Conservation (phyloP, 2,797 vertebrate genomes). For the Characodon lateralis region DNA sequence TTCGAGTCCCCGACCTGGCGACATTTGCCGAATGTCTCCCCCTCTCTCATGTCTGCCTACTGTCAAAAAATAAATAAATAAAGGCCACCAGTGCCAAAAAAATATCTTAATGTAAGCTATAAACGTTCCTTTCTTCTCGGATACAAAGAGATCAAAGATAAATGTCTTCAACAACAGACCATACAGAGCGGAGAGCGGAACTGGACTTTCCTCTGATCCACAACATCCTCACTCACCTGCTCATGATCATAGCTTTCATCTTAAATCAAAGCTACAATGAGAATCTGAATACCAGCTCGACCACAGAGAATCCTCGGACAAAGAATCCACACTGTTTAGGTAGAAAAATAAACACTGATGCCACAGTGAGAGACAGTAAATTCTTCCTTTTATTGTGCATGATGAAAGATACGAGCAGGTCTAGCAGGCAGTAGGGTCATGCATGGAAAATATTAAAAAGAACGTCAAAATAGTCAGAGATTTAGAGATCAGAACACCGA, state of each 20-base stretch:
- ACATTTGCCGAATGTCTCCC: no score
- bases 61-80: no score
- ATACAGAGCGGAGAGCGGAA: slow-evolving; percentile 18
- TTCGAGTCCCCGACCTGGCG: no score
- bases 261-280: slow-evolving; percentile 34
- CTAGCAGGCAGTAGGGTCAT: not conserved
- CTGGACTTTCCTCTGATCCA: slow-evolving; percentile 22
- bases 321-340: not conserved
- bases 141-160: slow-evolving; percentile 7
- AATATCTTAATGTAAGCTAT: not conserved
- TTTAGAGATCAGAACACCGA: not conserved
- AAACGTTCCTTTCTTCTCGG: not conserved
- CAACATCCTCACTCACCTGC: slow-evolving; percentile 17
- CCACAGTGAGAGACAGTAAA: not conserved
- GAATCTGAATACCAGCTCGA: not conserved
- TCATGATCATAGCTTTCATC: slow-evolving; percentile 34
- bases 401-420: slow-evolving; percentile 2
- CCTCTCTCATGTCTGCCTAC: no score
- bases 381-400: not conserved
- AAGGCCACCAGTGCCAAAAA: no score
- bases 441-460: slow-evolving; percentile 14
- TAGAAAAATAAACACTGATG: not conserved
- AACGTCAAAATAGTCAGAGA: slow-evolving; percentile 24
- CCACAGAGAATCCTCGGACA: not conserved
- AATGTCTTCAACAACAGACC: slow-evolving; percentile 11